Evolutionary conservation across 2,888 invertebrate species (phyloP), one percentile per base, ranked within the genome.

Genomic region (Timandra comae): DNA sequence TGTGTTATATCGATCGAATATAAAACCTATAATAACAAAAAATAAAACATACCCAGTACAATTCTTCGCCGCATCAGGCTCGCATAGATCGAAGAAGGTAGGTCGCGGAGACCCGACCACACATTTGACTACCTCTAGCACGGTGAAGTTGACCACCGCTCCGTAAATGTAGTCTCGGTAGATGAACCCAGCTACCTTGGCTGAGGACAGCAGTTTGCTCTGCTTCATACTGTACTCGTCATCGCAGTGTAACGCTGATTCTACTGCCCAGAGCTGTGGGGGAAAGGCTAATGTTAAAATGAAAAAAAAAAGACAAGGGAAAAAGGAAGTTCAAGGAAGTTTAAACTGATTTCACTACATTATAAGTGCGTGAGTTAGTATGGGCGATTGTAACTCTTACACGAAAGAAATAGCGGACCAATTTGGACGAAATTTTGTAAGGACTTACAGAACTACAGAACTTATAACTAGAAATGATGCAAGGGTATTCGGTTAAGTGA

Each of bases 21-120:
- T n/a, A n/a, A n/a, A n/a, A n/a, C n/a, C n/a, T n/a, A n/a, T n/a
- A n/a, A n/a, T n/a, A n/a, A n/a, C n/a, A n/a, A n/a, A n/a, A n/a
- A n/a, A n/a, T n/a, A n/a, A 28, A 35, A 63, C 81, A 70, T 40
- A 84, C 81, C 68, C 74, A 45, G 88, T 87, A 56, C 94, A 94
- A 49, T 88, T 89, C 30, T 68, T 88, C 27, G 89, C 89, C 23
- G 70, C 88, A 45, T 90, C 89, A 2, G 94, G 93, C 44, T 80
- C 70, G 63, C 94, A 94, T 1, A 92, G 87, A 50, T 91, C 90
- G 36, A 93, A 86, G 74, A 93, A 94, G 45, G 92, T 93, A 0
- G 94, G 94, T 38, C 94, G 84, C 0, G 91, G 91, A 29, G 91
- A 91, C 0, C 92, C 92, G 2, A 92, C 86, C 8, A 91, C 71